Percentiles rank a stretch among this genome's conserved stretches.
These are phyloP conservation scores for Caenorhabditis brenneri DNA, from an alignment of 1,140 invertebrate species.

Conservation along the genomic window DNA sequence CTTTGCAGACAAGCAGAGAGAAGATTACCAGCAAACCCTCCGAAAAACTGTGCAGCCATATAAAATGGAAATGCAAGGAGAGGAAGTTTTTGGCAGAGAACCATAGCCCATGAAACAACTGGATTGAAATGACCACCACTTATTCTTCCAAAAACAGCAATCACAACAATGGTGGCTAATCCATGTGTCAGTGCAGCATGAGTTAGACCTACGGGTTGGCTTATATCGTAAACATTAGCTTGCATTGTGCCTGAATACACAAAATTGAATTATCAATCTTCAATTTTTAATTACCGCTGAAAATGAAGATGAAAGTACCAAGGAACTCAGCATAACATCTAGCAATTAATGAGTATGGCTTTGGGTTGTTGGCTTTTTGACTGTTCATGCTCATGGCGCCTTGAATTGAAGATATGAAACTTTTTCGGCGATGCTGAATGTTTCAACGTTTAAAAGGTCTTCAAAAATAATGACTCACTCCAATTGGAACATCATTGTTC, in stretches of 20 bases:
- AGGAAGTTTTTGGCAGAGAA: conserved; percentile 63
- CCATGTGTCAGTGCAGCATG: conserved; percentile 68
- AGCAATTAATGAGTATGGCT: neutral
- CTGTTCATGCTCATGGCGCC: conserved; percentile 15
- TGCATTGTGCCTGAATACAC: conserved; percentile 14
- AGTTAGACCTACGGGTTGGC: neutral
- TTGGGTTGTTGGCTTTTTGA: neutral
- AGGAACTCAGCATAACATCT: conserved; percentile 19
- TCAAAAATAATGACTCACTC: neutral
- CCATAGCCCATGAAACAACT: conserved; percentile 70
- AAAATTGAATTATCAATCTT: neutral
- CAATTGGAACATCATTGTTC: conserved; percentile 17
- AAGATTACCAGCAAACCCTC: conserved; percentile 70
- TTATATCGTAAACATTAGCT: conserved; percentile 19
- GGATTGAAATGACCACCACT: conserved; percentile 73
- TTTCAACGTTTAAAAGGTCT: neutral
- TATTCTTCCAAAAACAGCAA: conserved; percentile 66
- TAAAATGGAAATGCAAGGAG: conserved; percentile 63
- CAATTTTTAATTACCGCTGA: neutral
- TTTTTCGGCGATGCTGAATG: conserved; percentile 4
- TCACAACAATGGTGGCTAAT: conserved; percentile 67
- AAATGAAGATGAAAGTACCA: conserved; percentile 19
- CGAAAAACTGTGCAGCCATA: conserved; percentile 67
- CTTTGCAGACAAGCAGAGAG: conserved; percentile 56
- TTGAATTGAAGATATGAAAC: conserved; percentile 18